Conservation (phyloP, 2,797 vertebrate species). For the Allenopithecus nigroviridis region DNA sequence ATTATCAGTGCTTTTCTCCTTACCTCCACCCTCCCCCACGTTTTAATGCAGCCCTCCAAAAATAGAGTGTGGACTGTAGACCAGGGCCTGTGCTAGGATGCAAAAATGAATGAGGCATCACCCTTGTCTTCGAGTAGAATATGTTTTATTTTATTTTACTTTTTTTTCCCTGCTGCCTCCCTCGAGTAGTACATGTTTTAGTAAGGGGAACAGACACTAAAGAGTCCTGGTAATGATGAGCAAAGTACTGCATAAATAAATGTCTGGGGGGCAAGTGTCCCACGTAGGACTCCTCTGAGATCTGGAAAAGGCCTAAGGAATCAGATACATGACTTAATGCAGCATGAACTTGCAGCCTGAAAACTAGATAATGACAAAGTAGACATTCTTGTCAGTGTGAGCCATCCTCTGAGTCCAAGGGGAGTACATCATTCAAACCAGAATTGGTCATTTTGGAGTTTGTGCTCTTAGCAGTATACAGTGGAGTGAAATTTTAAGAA, state of each 20-base stretch:
- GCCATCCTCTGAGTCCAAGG: not conserved
- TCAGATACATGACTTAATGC: not conserved
- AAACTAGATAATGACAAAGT: not conserved
- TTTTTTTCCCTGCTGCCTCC: not conserved
- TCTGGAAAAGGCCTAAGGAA: not conserved
- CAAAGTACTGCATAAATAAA: not conserved
- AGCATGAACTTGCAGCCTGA: not conserved
- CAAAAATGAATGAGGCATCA: not conserved
- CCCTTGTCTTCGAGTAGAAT: not conserved
- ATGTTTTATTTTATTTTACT: not conserved
- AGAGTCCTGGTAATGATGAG: not conserved
- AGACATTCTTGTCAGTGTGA: not conserved
- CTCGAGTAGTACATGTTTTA: not conserved
- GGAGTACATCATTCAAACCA: not conserved
- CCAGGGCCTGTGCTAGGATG: not conserved
- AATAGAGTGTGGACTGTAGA: not conserved
- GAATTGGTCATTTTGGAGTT: conserved; percentile 31
- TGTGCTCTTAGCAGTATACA: not conserved
- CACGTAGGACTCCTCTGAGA: not conserved
- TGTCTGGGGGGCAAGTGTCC: not conserved
- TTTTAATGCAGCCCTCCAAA: not conserved
- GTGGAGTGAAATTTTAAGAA: not conserved
- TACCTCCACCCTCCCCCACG: not conserved
- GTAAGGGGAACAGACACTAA: not conserved
- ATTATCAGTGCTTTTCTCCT: not conserved